Evolutionary conservation across 53 echinoderm and acorn worm species (phyloP), one percentile per base, ranked within the genome.

Genomic region (Hippasteria phrygiana): DNA sequence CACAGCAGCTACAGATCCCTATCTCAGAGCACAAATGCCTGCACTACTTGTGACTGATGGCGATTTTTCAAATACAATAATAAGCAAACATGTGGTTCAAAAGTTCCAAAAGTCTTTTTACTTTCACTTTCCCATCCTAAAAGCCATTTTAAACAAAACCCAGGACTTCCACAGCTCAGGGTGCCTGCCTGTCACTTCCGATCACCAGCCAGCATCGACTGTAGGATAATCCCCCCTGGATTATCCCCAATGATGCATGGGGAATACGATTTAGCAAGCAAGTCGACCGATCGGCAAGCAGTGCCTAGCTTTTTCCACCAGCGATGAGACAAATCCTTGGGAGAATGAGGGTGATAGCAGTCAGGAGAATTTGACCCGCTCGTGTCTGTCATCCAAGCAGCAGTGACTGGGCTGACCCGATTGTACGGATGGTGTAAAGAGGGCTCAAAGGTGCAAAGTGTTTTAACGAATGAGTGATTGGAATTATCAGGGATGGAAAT

Each of bases 241-340:
- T 41, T 65, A 65, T 66, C 82, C 82, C 27, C 31, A 31, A 33
- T 26, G 64, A 55, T 55, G 37, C 24, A 24, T 38, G 11, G 22
- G n/a, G 26, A 78, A 78, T 55, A 56, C 37, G 56, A 55, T 42
- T 78, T 78, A 36, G 62, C 62, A 39, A 59, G 78, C 11, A 20
- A n/a, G 41, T 26, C 27, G 16, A 66, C 67, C 36, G 29, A 38
- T 59, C 16, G 51, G 51, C 51, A 14, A 2, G 56, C 59, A 24
- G 24, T 26, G 18, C 18, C 48, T 27, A 13, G 51, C 50, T 14
- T 29, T 53, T 31, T 31, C 50, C 50, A 34, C 5, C 9, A 7
- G 20, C 34, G 35, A 76, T 33, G 50, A 33, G 53, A 76, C 7
- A 34, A 14, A 33, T 76, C 24, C 42, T 12, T 18, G 47, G 8